Percentiles rank a stretch among this genome's conserved stretches.
Conservation (phyloP, 2,888 invertebrate genomes). For the Leptinotarsa rubiginosa region DNA sequence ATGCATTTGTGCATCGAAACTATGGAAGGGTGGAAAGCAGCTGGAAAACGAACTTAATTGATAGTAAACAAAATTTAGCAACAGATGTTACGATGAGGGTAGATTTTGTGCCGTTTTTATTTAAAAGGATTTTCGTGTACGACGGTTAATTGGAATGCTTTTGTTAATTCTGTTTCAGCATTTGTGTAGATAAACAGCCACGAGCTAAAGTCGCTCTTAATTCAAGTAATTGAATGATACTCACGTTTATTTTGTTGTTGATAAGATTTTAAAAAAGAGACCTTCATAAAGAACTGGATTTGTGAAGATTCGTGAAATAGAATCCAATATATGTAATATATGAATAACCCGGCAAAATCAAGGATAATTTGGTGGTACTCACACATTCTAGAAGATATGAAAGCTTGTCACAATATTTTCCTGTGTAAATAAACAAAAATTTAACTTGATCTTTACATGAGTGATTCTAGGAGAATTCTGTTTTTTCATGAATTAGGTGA, state of each 20-base stretch:
- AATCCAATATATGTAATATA: too few species aligned
- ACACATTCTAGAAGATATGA: too few species aligned
- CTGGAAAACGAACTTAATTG: slow-evolving; percentile 26
- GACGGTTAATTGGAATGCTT: slow-evolving; percentile 48
- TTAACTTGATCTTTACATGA: too few species aligned
- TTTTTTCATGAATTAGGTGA: too few species aligned
- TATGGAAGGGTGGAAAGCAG: slow-evolving; percentile 16
- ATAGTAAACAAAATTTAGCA: slow-evolving; percentile 28
- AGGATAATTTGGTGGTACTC: too few species aligned
- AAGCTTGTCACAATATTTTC: too few species aligned
- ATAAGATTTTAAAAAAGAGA: slow-evolving; percentile 10
- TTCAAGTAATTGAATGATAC: slow-evolving; percentile 45
- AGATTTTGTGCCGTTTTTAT: slow-evolving; percentile 40
- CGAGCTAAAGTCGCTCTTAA: slow-evolving; percentile 35
- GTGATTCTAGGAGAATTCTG: too few species aligned
- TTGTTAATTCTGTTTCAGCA: slow-evolving; percentile 47
- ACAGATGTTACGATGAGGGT: slow-evolving; percentile 37
- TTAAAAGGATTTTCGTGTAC: slow-evolving; percentile 50
- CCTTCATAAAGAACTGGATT: background rate
- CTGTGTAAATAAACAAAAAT: too few species aligned
- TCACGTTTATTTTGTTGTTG: slow-evolving; percentile 30
- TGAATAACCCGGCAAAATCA: too few species aligned
- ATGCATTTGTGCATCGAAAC: background rate
- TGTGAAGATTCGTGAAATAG: background rate
- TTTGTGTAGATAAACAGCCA: slow-evolving; percentile 44